These are phyloP conservation scores for Vanessa cardui DNA, from an alignment of 2,888 invertebrate species.

Conservation along the genomic window DNA sequence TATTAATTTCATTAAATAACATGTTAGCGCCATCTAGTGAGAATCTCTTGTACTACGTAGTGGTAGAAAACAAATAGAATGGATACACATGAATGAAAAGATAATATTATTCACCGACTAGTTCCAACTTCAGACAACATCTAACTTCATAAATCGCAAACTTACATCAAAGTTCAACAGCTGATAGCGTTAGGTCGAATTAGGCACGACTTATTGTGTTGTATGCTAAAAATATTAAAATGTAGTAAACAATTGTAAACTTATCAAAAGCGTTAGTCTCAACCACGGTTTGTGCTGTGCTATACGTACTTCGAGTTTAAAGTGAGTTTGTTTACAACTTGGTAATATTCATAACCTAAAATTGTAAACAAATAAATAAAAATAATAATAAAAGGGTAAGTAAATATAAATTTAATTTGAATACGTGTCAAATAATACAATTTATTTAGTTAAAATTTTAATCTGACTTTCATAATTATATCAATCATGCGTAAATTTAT, in stretches of 20 bases:
- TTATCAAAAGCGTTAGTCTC: constrained; percentile 38
- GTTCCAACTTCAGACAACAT: constrained; percentile 21
- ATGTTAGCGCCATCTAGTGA: constrained; percentile 42
- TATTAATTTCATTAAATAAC: too few relatives aligned
- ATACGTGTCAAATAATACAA: constrained; percentile 11
- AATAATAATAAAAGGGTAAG: constrained; percentile 23
- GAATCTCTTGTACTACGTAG: constrained; percentile 29
- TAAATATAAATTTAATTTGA: constrained; percentile 10
- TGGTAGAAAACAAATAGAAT: constrained; percentile 5
- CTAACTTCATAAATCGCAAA: constrained; percentile 6
- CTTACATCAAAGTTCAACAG: constrained; percentile 46
- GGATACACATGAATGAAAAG: constrained; percentile 33
- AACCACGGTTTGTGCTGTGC: constrained; percentile 22
- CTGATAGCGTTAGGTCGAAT: constrained; percentile 46
- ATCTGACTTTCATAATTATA: neutral
- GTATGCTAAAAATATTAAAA: constrained; percentile 40
- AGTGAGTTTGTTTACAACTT: constrained; percentile 27
- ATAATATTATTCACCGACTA: constrained; percentile 29
- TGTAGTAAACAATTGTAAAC: constrained; percentile 38
- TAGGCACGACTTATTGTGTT: constrained; percentile 38
- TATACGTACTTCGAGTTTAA: constrained; percentile 28
- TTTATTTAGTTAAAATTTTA: constrained; percentile 3
- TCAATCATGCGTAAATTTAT: constrained; percentile 4
- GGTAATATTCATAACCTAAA: constrained; percentile 45
- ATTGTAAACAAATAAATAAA: constrained; percentile 40